Base-by-base conservation (phyloP, 1,140 invertebrate genomes). In the Aculops lycopersici region DNA sequence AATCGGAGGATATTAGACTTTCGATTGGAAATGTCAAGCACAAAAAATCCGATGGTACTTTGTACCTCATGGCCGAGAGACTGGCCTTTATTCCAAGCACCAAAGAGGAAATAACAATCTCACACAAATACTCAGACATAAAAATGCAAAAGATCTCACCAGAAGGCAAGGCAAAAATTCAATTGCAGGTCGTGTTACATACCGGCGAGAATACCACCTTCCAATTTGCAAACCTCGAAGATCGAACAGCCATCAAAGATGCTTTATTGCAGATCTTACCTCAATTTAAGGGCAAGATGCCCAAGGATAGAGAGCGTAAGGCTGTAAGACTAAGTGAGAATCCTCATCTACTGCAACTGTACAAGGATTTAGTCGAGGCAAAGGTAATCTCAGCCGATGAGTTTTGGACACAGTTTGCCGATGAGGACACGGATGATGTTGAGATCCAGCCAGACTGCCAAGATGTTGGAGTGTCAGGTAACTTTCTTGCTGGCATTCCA, bases 81-180 rank as follows among this genome's bases (percentile, higher is more conserved):
- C 60, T 95, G 47, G 83, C 76, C 24, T 94, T 83, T 80, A 90
- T 90, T 73, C 64, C 80, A 31, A 74, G 81, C 49, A 55, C 54
- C 18, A 78, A 86, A 50, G 78, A 88, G 50, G 79, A 72, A 2
- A 80, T 92, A 24, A 72, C 73, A 4, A 72, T 90, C 19, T 83
- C 77, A 45, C 78, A 90, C 56, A 69, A 75, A 54, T 95, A 88
- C 63, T 71, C 74, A 37, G 84, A 95, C 55, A 90, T 95, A 46
- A 92, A 92, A 67, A 70, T 74, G 43, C 90, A 97, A 65, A 92
- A 94, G 61, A 94, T 98, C 50, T 95, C 86, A 38, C 83, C 90
- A 0, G 86, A 84, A 52, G 81, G 80, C 8, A 97, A 97, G 62
- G 71, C 81, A 17, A 95, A 97, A 63, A 78, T 97, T 40, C 92